These are phyloP conservation scores for Cheilosia variabilis DNA, from an alignment of 2,888 invertebrate species.

Conservation along the genomic window DNA sequence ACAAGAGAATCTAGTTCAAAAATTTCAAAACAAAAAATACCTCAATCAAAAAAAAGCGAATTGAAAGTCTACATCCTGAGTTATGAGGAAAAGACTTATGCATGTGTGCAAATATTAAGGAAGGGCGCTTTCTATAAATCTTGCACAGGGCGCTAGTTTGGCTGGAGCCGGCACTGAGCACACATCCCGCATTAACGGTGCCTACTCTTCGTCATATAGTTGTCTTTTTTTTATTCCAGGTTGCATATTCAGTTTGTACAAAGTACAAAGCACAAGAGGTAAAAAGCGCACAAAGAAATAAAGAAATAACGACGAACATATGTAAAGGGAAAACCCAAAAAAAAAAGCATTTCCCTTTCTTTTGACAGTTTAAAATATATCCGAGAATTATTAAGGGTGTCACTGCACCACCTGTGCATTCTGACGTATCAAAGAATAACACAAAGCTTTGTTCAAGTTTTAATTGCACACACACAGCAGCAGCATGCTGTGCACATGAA, in stretches of 20 bases:
- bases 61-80: too few species aligned
- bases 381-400: conserved; percentile 52
- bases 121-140: too few species aligned
- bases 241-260: conserved; percentile 27
- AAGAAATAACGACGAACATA: conserved; percentile 19
- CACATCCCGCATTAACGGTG: conserved; percentile 38
- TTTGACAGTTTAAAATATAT: conserved; percentile 53
- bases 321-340: conserved; percentile 5
- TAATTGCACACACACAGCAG: neutral
- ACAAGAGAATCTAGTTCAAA: too few species aligned
- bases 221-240: conserved; percentile 6
- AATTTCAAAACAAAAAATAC: too few species aligned
- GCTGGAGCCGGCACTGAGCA: too few species aligned
- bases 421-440: conserved; percentile 49
- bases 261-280: conserved; percentile 8
- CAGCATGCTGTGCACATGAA: neutral
- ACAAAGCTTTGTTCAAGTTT: conserved; percentile 58
- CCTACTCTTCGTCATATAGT: conserved; percentile 1
- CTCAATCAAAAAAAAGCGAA: too few species aligned
- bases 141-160: too few species aligned
- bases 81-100: too few species aligned
- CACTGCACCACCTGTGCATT: conserved; percentile 16
- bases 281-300: neutral
- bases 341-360: conserved; percentile 17
- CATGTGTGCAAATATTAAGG: too few species aligned